A percentile compares a stretch with the other conserved stretches of the same genome.
Evolutionary conservation across 1,140 invertebrate genomes (phyloP).

Genomic region (Archivesica marissinica): DNA sequence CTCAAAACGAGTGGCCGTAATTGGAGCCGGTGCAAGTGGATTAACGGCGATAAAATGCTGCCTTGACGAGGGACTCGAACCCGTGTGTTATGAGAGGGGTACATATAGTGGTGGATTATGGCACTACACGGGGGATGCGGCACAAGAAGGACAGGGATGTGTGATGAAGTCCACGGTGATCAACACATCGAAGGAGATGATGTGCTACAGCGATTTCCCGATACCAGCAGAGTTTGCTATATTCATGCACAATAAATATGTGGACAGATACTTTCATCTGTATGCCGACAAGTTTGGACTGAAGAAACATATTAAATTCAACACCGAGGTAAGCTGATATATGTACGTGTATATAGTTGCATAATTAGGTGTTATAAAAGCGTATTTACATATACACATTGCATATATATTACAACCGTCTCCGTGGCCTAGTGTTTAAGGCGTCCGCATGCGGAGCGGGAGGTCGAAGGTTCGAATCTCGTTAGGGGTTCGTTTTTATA

Average conservation of each 20-base stretch:
- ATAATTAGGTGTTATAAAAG: too few species aligned
- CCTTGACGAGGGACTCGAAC: constrained; percentile 82
- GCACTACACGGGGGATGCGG: constrained; percentile 71
- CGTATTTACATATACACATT: too few species aligned
- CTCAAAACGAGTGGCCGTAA: constrained; percentile 73
- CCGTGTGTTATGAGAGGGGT: constrained; percentile 82
- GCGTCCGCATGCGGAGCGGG: too few species aligned
- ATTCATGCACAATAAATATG: constrained; percentile 84
- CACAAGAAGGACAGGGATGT: constrained; percentile 73
- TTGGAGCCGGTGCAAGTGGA: constrained; percentile 83
- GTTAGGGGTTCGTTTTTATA: too few species aligned
- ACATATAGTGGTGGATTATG: constrained; percentile 79
- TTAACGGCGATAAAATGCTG: constrained; percentile 83
- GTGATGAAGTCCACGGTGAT: constrained; percentile 79
- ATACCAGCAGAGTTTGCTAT: constrained; percentile 83
- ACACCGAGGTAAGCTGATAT: constrained; percentile 62
- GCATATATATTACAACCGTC: too few species aligned
- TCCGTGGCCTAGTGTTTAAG: too few species aligned
- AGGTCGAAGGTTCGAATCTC: too few species aligned
- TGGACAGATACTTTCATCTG: constrained; percentile 82
- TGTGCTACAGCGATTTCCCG: constrained; percentile 85
- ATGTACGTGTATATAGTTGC: too few species aligned
- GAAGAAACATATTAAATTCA: constrained; percentile 71
- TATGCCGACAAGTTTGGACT: constrained; percentile 84
- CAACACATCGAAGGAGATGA: constrained; percentile 86